Base-by-base conservation (phyloP, 1,140 invertebrate genomes). In the Brachionus paranguensis region DNA sequence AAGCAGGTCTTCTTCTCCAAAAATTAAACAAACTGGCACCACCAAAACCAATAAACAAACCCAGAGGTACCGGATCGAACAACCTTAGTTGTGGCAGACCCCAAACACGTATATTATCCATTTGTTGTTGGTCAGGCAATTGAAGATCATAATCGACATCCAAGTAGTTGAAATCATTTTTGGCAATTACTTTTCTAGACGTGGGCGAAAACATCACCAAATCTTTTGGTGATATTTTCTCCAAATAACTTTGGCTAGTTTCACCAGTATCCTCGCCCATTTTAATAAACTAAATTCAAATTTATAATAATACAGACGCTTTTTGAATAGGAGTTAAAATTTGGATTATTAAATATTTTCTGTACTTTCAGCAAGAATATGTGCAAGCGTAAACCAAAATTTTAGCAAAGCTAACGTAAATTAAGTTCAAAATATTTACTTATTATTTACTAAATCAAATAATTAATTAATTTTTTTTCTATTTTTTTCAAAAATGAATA, bases 191-290 rank as follows among this genome's bases (percentile, higher is more conserved):
- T 81, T 81, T 81, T 81, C 78, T 29, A 43, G 53, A 29, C 37
- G 33, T 6, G 24, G 78, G 41, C 10, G 78, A 81, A 68, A 81
- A 81, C 78, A 81, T 81, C 10, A 81, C 78, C 53, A 81, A 81
- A 45, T 81, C 78, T 81, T 81, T 81, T 17, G 78, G 78, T 11
- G 29, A 37, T 64, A 81, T 64, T 81, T 81, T 81, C 45, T 81
- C 78, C 78, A 81, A 81, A 76, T 27, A 76, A 76, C 45, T 76
- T 24, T 47, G 45, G 12, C 4, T 76, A 45, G 43, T 76, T 50
- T 76, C 72, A 76, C 72, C 72, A 50, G 53, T 81, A 37, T 60
- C 78, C 6, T 68, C 53, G 37, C 37, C 41, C 64, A 68, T 68
- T 64, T 27, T 17, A 33, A 41, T 17, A 79, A n/a, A 64, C 12